These are phyloP conservation scores for Hemaris fuciformis DNA, from an alignment of 2,888 invertebrate species.

Conservation along the genomic window DNA sequence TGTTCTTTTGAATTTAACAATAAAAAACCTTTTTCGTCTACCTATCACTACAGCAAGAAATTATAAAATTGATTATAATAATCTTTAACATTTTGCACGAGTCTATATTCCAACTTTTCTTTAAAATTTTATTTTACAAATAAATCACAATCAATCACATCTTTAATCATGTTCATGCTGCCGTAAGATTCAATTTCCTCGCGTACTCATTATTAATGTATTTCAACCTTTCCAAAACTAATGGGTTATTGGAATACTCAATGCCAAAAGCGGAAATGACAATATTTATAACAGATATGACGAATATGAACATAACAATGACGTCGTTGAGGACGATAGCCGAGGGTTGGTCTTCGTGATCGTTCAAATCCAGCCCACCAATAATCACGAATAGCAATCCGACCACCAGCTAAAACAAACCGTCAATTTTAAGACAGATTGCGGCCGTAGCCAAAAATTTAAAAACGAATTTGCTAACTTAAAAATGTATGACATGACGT, in stretches of 20 bases:
- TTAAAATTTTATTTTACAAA: not conserved
- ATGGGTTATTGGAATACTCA: slow-evolving; percentile 86
- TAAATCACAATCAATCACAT: not conserved
- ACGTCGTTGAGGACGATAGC: slow-evolving; percentile 91
- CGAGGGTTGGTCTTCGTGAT: slow-evolving; percentile 86
- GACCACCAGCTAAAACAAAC: slow-evolving; percentile 87
- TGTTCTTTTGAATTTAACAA: no score
- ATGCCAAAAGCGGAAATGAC: slow-evolving; percentile 92
- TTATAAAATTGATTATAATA: no score
- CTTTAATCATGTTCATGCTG: not conserved
- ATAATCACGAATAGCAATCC: slow-evolving; percentile 91
- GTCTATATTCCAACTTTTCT: no score
- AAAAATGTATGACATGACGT: no score
- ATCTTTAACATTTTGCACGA: no score
- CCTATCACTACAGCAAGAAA: no score
- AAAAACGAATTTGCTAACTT: no score
- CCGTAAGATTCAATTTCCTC: slow-evolving; percentile 50
- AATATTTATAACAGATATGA: slow-evolving; percentile 91
- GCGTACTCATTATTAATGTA: slow-evolving; percentile 67
- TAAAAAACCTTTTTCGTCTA: no score
- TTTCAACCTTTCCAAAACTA: slow-evolving; percentile 74
- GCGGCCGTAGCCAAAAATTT: no score
- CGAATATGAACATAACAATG: slow-evolving; percentile 89
- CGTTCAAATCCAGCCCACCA: slow-evolving; percentile 91
- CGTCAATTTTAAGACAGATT: not conserved